Evolutionary conservation across 2,888 invertebrate genomes (phyloP).

Genomic region (Hemaris fuciformis): DNA sequence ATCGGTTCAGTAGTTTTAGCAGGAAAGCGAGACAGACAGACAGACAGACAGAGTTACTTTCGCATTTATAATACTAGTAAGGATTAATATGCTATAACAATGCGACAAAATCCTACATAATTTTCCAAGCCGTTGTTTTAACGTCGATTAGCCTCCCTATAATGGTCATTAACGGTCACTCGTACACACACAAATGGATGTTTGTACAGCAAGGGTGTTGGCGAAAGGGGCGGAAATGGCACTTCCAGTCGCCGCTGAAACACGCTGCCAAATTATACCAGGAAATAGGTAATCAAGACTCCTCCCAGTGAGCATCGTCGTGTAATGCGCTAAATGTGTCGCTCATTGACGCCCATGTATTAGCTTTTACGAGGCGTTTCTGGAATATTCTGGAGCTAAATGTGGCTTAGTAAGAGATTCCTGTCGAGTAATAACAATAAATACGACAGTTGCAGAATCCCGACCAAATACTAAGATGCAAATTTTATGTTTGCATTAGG

Average conservation of each 20-base stretch:
- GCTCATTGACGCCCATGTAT: not conserved
- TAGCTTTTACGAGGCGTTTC: not conserved
- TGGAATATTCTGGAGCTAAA: not conserved
- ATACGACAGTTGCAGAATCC: no score
- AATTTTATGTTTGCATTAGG: no score
- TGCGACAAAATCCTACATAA: no score
- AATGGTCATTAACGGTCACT: not conserved
- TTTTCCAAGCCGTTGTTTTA: not conserved
- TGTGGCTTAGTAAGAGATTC: not conserved
- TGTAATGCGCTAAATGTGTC: constrained; percentile 8
- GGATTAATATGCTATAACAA: no score
- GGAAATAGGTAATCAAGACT: constrained; percentile 29
- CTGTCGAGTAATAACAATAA: no score
- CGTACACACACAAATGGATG: not conserved
- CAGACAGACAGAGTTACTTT: no score
- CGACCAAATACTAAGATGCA: no score
- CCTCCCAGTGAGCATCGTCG: not conserved
- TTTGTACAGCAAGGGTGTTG: not conserved
- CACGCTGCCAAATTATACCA: constrained; percentile 20
- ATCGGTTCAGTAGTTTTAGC: no score
- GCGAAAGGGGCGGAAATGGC: constrained; percentile 21
- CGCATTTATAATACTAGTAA: no score
- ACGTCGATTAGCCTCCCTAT: not conserved
- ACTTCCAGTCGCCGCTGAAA: constrained; percentile 17
- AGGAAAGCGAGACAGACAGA: no score